These are phyloP conservation scores for Torymus tubicola DNA, from an alignment of 2,888 invertebrate genomes.

Conservation along the genomic window DNA sequence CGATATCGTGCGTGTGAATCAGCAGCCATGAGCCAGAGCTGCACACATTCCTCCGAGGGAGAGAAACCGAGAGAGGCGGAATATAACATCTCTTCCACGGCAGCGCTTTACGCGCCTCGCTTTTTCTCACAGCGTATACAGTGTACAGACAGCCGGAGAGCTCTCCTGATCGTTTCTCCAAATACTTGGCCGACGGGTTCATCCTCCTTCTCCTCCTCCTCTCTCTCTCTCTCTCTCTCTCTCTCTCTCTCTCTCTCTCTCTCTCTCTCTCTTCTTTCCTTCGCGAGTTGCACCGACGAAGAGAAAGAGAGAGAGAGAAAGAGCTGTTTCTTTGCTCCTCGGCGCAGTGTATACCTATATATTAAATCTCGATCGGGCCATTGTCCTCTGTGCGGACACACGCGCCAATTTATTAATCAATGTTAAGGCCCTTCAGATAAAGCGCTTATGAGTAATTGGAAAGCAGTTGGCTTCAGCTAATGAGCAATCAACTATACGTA, in stretches of 20 bases:
- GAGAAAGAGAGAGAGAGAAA: background rate
- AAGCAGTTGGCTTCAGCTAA: too few species aligned
- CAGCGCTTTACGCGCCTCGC: background rate
- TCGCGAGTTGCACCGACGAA: background rate
- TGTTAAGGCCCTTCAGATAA: too few species aligned
- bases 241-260: too few species aligned
- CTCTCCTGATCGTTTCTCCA: constrained; percentile 17
- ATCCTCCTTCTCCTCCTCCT: background rate
- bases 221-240: too few species aligned
- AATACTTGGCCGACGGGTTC: constrained; percentile 42
- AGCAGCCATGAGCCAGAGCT: constrained; percentile 29
- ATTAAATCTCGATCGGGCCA: constrained; percentile 40
- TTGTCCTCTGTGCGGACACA: constrained; percentile 33
- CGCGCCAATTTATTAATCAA: too few species aligned
- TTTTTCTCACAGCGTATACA: background rate
- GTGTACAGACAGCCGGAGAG: too few species aligned
- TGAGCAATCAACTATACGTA: too few species aligned
- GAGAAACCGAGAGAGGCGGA: background rate
- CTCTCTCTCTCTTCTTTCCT: too few species aligned
- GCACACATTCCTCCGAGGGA: constrained; percentile 39
- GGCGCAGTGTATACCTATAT: background rate
- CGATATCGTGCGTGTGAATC: constrained; percentile 23
- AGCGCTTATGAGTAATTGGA: too few species aligned
- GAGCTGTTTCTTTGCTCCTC: constrained; percentile 7
- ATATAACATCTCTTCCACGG: background rate